phyloP scores from a whole-genome alignment of 64 coral and sea anemone species.

The Montipora sp. region DNA sequence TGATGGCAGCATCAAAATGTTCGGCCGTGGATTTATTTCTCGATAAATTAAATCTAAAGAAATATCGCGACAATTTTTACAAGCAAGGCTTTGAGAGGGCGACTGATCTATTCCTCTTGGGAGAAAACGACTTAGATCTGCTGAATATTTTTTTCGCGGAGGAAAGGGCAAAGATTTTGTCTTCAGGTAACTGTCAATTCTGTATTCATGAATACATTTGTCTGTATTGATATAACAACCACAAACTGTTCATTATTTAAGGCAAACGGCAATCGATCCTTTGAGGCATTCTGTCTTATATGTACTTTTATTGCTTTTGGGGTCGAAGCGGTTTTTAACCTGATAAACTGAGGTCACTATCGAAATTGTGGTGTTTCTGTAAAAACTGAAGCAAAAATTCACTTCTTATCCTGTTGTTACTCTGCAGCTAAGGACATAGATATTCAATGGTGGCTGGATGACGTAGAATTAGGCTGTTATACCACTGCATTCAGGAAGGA shows the following conservation, averaged over 20 bases:
- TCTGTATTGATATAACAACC: background rate
- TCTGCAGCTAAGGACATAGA: conserved; percentile 3
- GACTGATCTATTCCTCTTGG: background rate
- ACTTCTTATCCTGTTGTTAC: background rate
- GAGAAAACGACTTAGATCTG: background rate
- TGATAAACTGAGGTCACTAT: no score
- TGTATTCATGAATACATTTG: background rate
- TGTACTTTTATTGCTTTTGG: background rate
- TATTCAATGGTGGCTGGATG: background rate
- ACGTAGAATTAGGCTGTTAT: background rate
- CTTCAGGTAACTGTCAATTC: conserved; percentile 36
- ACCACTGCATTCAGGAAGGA: background rate
- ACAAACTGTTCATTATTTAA: background rate
- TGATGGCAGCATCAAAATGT: background rate
- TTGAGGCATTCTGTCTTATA: background rate
- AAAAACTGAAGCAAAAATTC: background rate
- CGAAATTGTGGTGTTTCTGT: no score
- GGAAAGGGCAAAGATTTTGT: conserved; percentile 6
- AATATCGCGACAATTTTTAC: background rate
- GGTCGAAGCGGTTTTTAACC: background rate
- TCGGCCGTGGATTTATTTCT: conserved; percentile 14
- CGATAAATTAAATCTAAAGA: background rate
- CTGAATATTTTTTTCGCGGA: background rate
- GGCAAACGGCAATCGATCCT: background rate
- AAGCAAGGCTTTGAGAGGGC: conserved; percentile 27